Evolutionary conservation across 2,113 vertebrate species (phyloP).

Genomic region (Pelmatolapia mariae): DNA sequence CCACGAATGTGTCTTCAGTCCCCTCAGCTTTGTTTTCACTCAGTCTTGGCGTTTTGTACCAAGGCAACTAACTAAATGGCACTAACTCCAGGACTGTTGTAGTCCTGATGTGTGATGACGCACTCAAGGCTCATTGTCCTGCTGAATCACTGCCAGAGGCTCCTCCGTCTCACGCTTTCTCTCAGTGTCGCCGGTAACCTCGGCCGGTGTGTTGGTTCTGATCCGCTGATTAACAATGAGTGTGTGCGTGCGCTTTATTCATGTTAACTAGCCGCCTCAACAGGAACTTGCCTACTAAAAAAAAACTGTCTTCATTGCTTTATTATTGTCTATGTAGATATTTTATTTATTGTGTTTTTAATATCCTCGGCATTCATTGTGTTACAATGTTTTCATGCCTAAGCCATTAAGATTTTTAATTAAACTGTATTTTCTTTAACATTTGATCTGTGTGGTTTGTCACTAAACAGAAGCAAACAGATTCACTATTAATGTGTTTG

Average conservation of each 20-base stretch:
- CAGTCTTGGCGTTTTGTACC: background rate
- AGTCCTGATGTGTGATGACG: background rate
- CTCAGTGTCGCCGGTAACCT: background rate
- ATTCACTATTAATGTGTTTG: background rate
- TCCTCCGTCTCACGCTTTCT: background rate
- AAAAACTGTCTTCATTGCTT: conserved; percentile 45
- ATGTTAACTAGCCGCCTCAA: conserved; percentile 37
- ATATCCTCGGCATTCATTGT: conserved; percentile 63
- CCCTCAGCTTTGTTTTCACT: background rate
- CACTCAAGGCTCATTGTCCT: background rate
- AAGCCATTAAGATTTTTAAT: conserved; percentile 75
- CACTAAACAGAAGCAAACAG: background rate
- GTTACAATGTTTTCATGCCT: conserved; percentile 67
- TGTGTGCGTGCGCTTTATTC: background rate
- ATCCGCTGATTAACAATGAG: background rate
- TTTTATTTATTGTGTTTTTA: conserved; percentile 74
- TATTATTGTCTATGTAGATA: conserved; percentile 63
- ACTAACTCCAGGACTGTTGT: background rate
- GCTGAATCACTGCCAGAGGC: background rate
- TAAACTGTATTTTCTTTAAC: conserved; percentile 74
- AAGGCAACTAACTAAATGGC: background rate
- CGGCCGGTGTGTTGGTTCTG: background rate
- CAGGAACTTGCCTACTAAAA: conserved; percentile 55
- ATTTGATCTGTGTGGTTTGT: conserved; percentile 26
- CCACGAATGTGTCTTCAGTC: background rate